phyloP scores from a whole-genome alignment of 2,113 vertebrate species.

The Saccopteryx leptura region DNA sequence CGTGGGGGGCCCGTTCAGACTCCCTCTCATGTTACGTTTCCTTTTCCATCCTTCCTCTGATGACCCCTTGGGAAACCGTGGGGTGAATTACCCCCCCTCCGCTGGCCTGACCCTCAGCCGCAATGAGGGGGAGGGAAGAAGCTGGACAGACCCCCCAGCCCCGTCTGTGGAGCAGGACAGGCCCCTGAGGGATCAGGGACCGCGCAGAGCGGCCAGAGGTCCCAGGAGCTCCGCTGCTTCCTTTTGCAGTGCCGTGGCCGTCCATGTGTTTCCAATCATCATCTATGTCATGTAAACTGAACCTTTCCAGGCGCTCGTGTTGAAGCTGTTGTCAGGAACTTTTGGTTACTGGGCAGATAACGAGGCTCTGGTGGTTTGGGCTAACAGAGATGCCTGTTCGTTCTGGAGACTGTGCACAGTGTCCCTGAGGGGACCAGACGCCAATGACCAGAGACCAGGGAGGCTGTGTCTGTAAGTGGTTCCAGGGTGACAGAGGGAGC shows the following conservation, averaged over 20 bases:
- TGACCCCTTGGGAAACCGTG: background rate
- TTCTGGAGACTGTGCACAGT: background rate
- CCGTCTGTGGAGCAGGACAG: background rate
- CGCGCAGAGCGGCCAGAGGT: background rate
- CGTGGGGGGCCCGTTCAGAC: background rate
- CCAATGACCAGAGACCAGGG: background rate
- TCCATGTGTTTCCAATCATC: constrained; percentile 76
- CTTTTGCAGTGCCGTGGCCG: background rate
- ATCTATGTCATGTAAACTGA: constrained; percentile 41
- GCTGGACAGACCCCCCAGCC: background rate
- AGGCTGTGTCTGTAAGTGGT: fast-evolving
- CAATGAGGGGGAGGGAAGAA: background rate
- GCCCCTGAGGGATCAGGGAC: too few species aligned
- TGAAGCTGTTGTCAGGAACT: constrained; percentile 54
- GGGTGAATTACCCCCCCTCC: background rate
- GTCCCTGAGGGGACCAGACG: background rate
- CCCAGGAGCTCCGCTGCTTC: background rate
- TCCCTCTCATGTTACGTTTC: background rate
- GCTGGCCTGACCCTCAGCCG: background rate
- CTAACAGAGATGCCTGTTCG: background rate
- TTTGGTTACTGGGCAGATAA: constrained; percentile 55
- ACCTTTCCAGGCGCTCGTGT: background rate
- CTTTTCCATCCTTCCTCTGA: background rate
- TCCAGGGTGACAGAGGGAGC: background rate
- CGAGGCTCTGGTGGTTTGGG: background rate